A percentile compares a stretch with the other conserved stretches of the same genome.
These are phyloP conservation scores for Octomys mimax DNA, from an alignment of 2,797 vertebrate species.

Conservation along the genomic window DNA sequence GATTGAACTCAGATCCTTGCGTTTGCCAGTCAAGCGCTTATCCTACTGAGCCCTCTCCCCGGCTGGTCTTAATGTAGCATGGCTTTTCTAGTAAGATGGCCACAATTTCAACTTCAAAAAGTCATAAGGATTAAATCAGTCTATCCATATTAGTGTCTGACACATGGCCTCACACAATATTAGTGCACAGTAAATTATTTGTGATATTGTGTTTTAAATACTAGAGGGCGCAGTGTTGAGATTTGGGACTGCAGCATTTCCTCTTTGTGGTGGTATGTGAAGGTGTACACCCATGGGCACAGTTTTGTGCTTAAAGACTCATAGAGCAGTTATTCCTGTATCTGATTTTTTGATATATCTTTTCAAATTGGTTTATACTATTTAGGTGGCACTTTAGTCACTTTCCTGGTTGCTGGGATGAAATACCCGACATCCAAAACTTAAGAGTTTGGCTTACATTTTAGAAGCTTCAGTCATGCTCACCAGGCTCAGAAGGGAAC, in stretches of 20 bases:
- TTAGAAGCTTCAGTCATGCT: background rate
- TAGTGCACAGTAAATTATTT: background rate
- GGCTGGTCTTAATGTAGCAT: background rate
- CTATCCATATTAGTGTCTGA: background rate
- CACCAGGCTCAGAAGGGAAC: background rate
- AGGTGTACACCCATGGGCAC: background rate
- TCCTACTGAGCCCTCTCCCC: too few relatives aligned
- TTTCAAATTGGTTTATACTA: background rate
- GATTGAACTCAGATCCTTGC: too few relatives aligned
- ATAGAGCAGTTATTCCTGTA: background rate
- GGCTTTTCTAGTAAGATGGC: background rate
- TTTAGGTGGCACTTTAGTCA: background rate
- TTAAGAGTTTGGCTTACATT: background rate
- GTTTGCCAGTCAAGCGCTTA: too few relatives aligned
- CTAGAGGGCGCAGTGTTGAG: background rate
- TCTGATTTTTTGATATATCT: background rate
- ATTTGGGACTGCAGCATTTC: background rate
- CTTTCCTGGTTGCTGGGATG: background rate
- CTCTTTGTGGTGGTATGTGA: background rate
- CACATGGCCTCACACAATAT: background rate
- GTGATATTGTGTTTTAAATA: conserved; percentile 26
- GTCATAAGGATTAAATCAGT: background rate
- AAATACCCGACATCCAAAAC: background rate
- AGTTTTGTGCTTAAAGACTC: background rate
- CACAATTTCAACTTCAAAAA: background rate